These are phyloP conservation scores for Mionectes macconnelli DNA, from an alignment of 2,113 vertebrate genomes.

Conservation along the genomic window DNA sequence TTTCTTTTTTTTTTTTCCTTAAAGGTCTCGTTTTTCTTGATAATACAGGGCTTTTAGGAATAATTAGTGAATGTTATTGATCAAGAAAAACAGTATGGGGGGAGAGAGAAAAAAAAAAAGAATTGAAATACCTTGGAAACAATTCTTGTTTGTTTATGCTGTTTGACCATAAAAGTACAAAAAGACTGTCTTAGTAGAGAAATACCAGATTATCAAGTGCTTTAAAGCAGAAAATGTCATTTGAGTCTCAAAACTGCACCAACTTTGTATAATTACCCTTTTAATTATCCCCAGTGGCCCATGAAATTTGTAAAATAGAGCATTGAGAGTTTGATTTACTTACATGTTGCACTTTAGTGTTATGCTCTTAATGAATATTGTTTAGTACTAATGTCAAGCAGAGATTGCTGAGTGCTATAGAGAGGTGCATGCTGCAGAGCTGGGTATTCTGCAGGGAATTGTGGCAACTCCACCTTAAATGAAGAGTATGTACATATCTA, in stretches of 20 bases:
- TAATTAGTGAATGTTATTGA: slow-evolving; percentile 23
- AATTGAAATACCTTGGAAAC: slow-evolving; percentile 49
- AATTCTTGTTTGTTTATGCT: slow-evolving; percentile 72
- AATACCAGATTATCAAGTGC: slow-evolving; percentile 74
- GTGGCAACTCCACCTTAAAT: slow-evolving; percentile 15
- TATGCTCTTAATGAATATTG: slow-evolving; percentile 80
- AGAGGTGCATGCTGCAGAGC: slow-evolving; percentile 9
- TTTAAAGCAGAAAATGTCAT: slow-evolving; percentile 87
- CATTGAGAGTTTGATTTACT: slow-evolving; percentile 82
- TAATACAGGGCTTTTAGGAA: slow-evolving; percentile 30
- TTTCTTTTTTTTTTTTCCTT: not conserved
- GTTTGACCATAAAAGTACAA: slow-evolving; percentile 67
- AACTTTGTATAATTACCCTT: slow-evolving; percentile 87
- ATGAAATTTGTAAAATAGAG: slow-evolving; percentile 86
- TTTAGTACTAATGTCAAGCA: slow-evolving; percentile 72
- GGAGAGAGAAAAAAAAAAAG: not conserved
- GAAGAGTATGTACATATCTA: not conserved
- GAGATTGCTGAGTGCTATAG: slow-evolving; percentile 64
- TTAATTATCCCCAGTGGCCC: slow-evolving; percentile 86
- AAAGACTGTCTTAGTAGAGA: slow-evolving; percentile 60
- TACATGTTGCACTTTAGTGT: slow-evolving; percentile 81
- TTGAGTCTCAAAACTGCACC: slow-evolving; percentile 82
- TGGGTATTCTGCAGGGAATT: not conserved
- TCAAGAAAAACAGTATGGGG: not conserved
- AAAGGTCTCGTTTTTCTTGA: not conserved